phyloP scores from a whole-genome alignment of 2,797 vertebrate species.

The Acanthis flammea region DNA sequence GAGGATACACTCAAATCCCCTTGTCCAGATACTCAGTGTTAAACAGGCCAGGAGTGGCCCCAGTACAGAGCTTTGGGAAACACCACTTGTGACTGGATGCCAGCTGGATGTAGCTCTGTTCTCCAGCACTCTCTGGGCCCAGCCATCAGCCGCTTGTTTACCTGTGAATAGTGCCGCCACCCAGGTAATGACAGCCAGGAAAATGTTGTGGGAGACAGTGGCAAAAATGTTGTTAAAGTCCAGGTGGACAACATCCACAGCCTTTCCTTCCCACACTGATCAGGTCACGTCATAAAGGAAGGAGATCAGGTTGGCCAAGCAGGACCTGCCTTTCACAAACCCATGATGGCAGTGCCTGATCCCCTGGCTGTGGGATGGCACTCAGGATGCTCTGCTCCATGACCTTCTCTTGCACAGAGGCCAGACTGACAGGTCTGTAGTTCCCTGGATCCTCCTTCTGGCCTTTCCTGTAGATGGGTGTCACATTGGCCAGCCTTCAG shows the following conservation, averaged over 20 bases:
- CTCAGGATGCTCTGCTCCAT: background rate
- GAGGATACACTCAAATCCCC: background rate
- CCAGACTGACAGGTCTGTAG: background rate
- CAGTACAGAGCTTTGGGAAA: background rate
- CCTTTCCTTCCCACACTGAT: background rate
- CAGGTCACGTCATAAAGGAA: background rate
- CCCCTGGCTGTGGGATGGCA: background rate
- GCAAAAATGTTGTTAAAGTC: background rate
- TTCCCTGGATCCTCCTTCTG: background rate
- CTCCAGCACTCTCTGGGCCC: no score
- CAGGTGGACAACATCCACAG: no score
- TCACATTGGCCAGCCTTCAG: background rate
- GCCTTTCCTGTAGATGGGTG: background rate
- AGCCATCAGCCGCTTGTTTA: accelerated
- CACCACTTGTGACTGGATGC: background rate
- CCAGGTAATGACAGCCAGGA: background rate
- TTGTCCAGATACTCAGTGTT: background rate
- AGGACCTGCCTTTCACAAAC: background rate
- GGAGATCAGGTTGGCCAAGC: no score
- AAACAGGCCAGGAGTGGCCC: background rate
- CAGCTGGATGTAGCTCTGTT: background rate
- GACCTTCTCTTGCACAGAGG: background rate
- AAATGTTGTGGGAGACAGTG: background rate
- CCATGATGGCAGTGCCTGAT: no score
- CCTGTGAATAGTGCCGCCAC: accelerated